A percentile compares a stretch with the other conserved stretches of the same genome.
Evolutionary conservation across 2,888 invertebrate genomes (phyloP).

Genomic region (Drosophila suboccidentalis): DNA sequence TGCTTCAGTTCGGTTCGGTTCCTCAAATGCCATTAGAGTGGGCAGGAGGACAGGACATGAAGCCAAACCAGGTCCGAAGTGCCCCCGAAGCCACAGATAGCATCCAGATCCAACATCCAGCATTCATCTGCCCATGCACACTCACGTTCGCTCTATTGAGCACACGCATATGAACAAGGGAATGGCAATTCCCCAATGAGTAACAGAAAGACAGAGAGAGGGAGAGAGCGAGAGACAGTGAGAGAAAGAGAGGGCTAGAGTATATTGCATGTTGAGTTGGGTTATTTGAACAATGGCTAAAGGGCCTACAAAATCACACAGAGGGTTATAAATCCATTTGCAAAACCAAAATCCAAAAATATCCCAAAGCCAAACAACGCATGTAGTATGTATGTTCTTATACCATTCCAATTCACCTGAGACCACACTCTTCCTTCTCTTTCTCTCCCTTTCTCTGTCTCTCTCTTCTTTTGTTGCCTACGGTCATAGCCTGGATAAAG

Average conservation of each 20-base stretch:
- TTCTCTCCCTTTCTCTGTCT: neutral
- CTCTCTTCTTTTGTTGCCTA: neutral
- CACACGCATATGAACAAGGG: slow-evolving; percentile 37
- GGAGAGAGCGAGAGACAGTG: neutral
- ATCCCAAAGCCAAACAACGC: slow-evolving; percentile 74
- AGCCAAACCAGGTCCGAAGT: slow-evolving; percentile 13
- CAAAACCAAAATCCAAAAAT: slow-evolving; percentile 80
- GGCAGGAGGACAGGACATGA: slow-evolving; percentile 8
- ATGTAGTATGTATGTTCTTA: slow-evolving; percentile 1
- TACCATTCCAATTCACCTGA: slow-evolving; percentile 20
- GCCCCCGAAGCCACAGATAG: slow-evolving; percentile 48
- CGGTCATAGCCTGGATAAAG: neutral
- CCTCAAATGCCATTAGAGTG: slow-evolving; percentile 74
- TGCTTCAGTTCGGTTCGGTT: slow-evolving; percentile 41
- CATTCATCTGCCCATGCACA: slow-evolving; percentile 18
- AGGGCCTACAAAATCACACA: slow-evolving; percentile 79
- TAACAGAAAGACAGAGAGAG: neutral
- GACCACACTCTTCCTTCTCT: neutral
- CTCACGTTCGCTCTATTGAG: slow-evolving; percentile 55
- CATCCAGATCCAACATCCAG: slow-evolving; percentile 7
- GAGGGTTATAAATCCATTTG: slow-evolving; percentile 79
- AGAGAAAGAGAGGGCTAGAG: neutral
- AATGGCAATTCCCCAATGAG: slow-evolving; percentile 21
- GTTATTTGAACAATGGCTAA: slow-evolving; percentile 79
- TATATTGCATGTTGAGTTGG: slow-evolving; percentile 37